These are phyloP conservation scores for Rhingia campestris DNA, from an alignment of 2,888 invertebrate species.

Conservation along the genomic window DNA sequence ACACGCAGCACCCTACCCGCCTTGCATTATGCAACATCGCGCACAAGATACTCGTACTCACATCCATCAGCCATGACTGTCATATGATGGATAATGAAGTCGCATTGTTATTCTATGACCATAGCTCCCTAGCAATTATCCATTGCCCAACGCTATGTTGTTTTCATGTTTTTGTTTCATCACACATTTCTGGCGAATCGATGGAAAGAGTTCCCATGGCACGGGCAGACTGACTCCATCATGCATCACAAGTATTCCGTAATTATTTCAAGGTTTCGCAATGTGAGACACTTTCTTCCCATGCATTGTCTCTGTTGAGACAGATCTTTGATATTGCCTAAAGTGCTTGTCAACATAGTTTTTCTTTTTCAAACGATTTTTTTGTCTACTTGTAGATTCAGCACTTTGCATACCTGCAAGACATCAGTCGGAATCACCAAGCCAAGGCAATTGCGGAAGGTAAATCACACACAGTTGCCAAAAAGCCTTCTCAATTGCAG, in stretches of 20 bases:
- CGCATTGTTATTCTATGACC: conserved; percentile 59
- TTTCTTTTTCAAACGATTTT: conserved; percentile 60
- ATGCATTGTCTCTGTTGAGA: conserved; percentile 50
- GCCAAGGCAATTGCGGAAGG: conserved; percentile 77
- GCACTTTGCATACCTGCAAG: conserved; percentile 81
- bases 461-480: conserved; percentile 74
- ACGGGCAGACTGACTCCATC: conserved; percentile 45
- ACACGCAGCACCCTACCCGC: conserved; percentile 48
- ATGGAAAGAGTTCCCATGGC: conserved; percentile 60
- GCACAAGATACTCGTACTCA: conserved; percentile 26
- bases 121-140: conserved; percentile 47
- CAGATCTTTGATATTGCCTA: conserved; percentile 37
- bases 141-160: conserved; percentile 35
- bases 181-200: conserved; percentile 58
- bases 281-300: conserved; percentile 60
- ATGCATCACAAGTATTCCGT: conserved; percentile 28
- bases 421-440: conserved; percentile 79
- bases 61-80: conserved; percentile 62
- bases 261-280: conserved; percentile 54
- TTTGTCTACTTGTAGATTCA: conserved; percentile 78
- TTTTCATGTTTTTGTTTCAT: neutral
- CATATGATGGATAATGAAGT: conserved; percentile 42
- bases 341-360: conserved; percentile 53
- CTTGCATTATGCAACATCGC: conserved; percentile 42
- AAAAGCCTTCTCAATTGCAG: conserved; percentile 60